Evolutionary conservation across 2,888 invertebrate genomes (phyloP).

Genomic region (Psylliodes chrysocephalus): DNA sequence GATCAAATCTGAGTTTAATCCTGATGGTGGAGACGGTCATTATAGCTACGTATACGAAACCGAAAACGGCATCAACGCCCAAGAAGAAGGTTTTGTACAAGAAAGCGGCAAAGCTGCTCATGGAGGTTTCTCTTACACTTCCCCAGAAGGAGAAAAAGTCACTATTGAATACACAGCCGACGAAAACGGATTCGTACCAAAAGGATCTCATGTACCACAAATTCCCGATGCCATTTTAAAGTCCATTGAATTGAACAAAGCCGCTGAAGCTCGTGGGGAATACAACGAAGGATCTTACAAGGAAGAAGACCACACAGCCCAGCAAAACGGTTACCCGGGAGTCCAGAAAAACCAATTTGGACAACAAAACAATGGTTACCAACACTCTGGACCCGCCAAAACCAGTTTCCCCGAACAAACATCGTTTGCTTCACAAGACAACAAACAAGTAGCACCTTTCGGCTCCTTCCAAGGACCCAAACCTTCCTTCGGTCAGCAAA

Average conservation of each 20-base stretch:
- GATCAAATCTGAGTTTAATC: constrained; percentile 42
- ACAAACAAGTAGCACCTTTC: constrained; percentile 1
- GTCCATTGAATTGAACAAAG: constrained; percentile 49
- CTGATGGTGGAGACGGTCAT: constrained; percentile 46
- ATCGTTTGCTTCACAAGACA: background rate
- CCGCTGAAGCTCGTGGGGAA: constrained; percentile 46
- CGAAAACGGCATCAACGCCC: constrained; percentile 47
- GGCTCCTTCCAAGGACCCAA: background rate
- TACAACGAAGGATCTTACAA: constrained; percentile 37
- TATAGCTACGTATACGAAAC: constrained; percentile 51
- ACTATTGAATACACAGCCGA: constrained; percentile 65
- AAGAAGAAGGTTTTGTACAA: constrained; percentile 45
- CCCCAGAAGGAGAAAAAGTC: constrained; percentile 54
- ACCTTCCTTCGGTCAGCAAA: background rate
- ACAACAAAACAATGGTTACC: constrained; percentile 1
- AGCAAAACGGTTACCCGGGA: constrained; percentile 18
- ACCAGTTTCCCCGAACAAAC: background rate
- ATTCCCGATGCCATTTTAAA: constrained; percentile 69
- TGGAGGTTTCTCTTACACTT: constrained; percentile 51
- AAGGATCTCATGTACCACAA: constrained; percentile 69
- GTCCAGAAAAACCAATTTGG: background rate
- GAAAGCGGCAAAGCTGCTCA: constrained; percentile 43
- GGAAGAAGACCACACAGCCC: constrained; percentile 35
- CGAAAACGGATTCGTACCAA: constrained; percentile 69
- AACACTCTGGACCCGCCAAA: background rate